Conservation (phyloP, 2,113 vertebrate species). For the Morone chrysops region DNA sequence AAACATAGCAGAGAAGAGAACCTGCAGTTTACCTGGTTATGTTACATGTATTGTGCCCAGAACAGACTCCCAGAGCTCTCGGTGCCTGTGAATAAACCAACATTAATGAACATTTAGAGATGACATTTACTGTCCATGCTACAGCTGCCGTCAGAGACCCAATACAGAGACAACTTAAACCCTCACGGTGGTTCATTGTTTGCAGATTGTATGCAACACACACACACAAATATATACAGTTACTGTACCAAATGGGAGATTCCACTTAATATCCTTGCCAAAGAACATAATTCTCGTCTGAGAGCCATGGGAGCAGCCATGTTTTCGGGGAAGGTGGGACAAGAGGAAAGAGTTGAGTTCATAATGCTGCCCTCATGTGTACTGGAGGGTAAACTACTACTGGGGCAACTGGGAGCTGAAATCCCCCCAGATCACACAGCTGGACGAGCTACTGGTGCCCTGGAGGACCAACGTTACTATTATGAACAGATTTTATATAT, state of each 20-base stretch:
- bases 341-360: accelerated
- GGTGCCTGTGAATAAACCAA: conserved; percentile 40
- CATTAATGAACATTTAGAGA: background rate
- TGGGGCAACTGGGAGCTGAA: background rate
- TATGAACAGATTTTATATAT: background rate
- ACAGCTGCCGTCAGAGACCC: background rate
- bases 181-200: background rate
- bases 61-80: conserved; percentile 22
- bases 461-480: background rate
- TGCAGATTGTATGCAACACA: background rate
- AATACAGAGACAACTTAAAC: background rate
- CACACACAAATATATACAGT: background rate
- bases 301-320: conserved; percentile 76
- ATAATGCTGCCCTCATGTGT: conserved; percentile 47
- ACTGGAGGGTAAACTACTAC: conserved; percentile 30
- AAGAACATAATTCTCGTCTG: conserved; percentile 45
- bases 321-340: conserved; percentile 26
- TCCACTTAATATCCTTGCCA: conserved; percentile 65
- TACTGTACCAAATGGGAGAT: conserved; percentile 68
- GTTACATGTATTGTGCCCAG: conserved; percentile 27
- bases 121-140: conserved; percentile 15
- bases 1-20: background rate
- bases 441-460: background rate
- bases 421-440: background rate
- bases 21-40: conserved; percentile 51